Percentiles rank a stretch among this genome's conserved stretches.
Evolutionary conservation across 2,797 vertebrate genomes (phyloP).

Genomic region (Amphiprion clarkii): DNA sequence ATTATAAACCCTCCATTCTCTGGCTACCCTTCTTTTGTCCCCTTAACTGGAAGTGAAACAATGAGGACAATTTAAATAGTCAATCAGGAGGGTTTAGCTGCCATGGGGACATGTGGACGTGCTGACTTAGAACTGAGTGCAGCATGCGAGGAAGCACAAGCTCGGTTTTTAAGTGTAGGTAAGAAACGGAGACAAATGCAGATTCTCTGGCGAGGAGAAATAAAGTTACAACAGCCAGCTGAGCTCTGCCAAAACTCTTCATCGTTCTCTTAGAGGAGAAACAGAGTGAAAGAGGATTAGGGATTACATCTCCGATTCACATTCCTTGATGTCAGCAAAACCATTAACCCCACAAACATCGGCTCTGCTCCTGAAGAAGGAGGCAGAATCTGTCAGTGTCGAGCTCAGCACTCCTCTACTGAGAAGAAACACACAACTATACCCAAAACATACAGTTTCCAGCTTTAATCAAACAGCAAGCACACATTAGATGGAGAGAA

Average conservation of each 20-base stretch:
- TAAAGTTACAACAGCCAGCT: conserved; percentile 41
- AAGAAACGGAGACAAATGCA: conserved; percentile 28
- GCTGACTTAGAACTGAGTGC: conserved; percentile 54
- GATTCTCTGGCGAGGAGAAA: conserved; percentile 27
- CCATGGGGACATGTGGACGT: conserved; percentile 57
- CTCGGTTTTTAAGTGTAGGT: conserved; percentile 16
- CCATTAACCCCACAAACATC: conserved; percentile 76
- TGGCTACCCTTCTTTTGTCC: conserved; percentile 73
- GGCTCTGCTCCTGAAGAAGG: conserved; percentile 41
- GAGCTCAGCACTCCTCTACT: conserved; percentile 3
- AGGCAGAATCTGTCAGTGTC: conserved; percentile 26
- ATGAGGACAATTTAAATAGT: conserved; percentile 77
- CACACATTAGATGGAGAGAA: conserved; percentile 40
- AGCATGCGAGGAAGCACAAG: conserved; percentile 19
- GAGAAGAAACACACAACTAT: conserved; percentile 29
- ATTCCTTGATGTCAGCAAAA: conserved; percentile 81
- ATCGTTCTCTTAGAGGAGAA: conserved; percentile 42
- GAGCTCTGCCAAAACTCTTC: conserved; percentile 52
- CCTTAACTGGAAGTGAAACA: conserved; percentile 76
- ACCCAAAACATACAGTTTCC: conserved; percentile 16
- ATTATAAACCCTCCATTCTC: conserved; percentile 80
- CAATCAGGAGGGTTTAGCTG: conserved; percentile 72
- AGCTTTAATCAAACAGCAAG: conserved; percentile 59
- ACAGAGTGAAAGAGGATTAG: conserved; percentile 51
- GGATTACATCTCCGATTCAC: conserved; percentile 79